A percentile compares a stretch with the other conserved stretches of the same genome.
Evolutionary conservation across 2,113 vertebrate species (phyloP).

Genomic region (Labeo catla): DNA sequence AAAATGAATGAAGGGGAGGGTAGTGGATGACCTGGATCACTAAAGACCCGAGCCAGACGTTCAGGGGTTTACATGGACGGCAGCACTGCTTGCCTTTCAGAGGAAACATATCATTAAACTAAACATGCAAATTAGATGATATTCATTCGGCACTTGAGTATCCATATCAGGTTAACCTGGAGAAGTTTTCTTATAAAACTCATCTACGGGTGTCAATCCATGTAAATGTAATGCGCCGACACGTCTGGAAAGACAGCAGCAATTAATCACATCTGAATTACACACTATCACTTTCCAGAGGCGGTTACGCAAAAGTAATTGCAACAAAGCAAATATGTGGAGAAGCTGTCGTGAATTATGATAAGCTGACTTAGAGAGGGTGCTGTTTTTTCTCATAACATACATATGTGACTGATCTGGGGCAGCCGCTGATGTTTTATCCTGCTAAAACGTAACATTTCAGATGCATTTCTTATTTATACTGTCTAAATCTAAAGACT

Average conservation of each 20-base stretch:
- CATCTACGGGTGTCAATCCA: neutral
- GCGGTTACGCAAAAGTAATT: conserved; percentile 57
- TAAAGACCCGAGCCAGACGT: neutral
- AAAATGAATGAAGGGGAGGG: neutral
- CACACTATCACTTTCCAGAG: conserved; percentile 42
- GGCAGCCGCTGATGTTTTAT: neutral
- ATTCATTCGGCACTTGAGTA: neutral
- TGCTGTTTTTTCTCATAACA: neutral
- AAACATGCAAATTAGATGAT: neutral
- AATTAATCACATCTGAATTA: conserved; percentile 59
- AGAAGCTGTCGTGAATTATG: conserved; percentile 45
- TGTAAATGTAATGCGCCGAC: conserved; percentile 24
- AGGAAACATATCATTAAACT: neutral
- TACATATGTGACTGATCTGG: conserved; percentile 34
- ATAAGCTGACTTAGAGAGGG: conserved; percentile 9
- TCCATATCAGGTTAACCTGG: neutral
- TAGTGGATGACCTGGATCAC: neutral
- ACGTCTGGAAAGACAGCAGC: conserved; percentile 19
- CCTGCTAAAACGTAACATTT: neutral
- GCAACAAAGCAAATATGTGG: conserved; percentile 54
- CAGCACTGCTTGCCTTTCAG: neutral
- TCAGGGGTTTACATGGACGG: neutral
- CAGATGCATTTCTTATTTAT: neutral
- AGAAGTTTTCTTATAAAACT: conserved; percentile 1
- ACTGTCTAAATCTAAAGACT: conserved; percentile 10